Evolutionary conservation across 2,797 vertebrate genomes (phyloP).

Genomic region (Onychomys torridus): DNA sequence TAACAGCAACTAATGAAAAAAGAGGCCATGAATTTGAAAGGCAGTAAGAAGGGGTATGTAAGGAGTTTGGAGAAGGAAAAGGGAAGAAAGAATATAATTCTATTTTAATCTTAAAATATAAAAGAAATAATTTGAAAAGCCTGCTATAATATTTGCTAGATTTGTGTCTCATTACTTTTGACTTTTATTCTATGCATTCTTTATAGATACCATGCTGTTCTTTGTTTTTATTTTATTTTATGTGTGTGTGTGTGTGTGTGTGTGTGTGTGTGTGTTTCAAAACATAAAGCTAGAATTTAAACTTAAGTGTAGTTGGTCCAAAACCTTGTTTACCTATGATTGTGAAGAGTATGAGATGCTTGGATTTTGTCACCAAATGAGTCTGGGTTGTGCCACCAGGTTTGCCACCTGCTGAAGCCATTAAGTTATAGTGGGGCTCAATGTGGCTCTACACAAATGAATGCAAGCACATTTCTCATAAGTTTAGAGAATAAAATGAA

Average conservation of each 20-base stretch:
- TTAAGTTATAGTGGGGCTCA: not conserved
- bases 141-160: not conserved
- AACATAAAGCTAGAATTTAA: conserved; percentile 15
- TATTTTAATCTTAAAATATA: not conserved
- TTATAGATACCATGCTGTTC: not conserved
- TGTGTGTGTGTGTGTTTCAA: not conserved
- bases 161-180: not conserved
- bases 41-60: not conserved
- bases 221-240: not conserved
- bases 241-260: too few relatives aligned
- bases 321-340: not conserved
- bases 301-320: not conserved
- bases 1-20: not conserved
- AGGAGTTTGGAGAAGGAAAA: not conserved
- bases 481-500: not conserved
- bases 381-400: not conserved
- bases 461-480: not conserved
- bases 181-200: not conserved
- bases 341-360: not conserved
- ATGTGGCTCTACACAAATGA: not conserved
- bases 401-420: not conserved
- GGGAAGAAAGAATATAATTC: not conserved
- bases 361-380: not conserved
- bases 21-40: too few relatives aligned
- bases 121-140: not conserved